phyloP scores from a whole-genome alignment of 2,888 invertebrate species.

The Adelognathus sp. region DNA sequence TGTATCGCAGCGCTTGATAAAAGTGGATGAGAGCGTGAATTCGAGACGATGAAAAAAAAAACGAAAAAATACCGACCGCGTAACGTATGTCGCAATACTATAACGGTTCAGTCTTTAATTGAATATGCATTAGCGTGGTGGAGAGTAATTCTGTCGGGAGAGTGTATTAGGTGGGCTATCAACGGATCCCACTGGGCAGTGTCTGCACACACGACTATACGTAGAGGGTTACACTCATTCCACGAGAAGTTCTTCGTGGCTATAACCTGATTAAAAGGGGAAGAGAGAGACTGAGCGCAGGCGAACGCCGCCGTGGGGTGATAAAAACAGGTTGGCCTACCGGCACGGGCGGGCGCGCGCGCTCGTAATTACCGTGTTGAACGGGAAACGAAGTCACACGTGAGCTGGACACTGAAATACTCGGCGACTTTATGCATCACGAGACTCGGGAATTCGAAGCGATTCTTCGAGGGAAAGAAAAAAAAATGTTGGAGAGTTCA shows the following conservation, averaged over 20 bases:
- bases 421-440: not conserved
- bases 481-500: slow-evolving; percentile 25
- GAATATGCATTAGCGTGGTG: slow-evolving; percentile 62
- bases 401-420: slow-evolving; percentile 39
- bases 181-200: slow-evolving; percentile 37
- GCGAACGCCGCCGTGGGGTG: slow-evolving; percentile 52
- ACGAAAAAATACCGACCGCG: slow-evolving; percentile 19
- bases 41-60: slow-evolving; percentile 27
- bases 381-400: slow-evolving; percentile 55
- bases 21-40: not conserved
- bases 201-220: slow-evolving; percentile 9
- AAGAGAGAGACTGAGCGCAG: slow-evolving; percentile 43
- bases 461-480: not conserved
- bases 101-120: slow-evolving; percentile 59
- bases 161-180: slow-evolving; percentile 19
- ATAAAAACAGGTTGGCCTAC: slow-evolving; percentile 68
- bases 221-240: slow-evolving; percentile 48
- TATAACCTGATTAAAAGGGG: slow-evolving; percentile 66
- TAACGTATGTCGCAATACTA: slow-evolving; percentile 56
- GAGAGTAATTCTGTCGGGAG: slow-evolving; percentile 55
- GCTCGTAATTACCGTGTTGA: slow-evolving; percentile 66
- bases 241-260: slow-evolving; percentile 54
- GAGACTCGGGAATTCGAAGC: not conserved
- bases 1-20: not conserved
- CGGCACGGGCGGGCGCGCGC: too few relatives aligned